These are phyloP conservation scores for Andricus quercusramuli DNA, from an alignment of 2,888 invertebrate species.

Conservation along the genomic window DNA sequence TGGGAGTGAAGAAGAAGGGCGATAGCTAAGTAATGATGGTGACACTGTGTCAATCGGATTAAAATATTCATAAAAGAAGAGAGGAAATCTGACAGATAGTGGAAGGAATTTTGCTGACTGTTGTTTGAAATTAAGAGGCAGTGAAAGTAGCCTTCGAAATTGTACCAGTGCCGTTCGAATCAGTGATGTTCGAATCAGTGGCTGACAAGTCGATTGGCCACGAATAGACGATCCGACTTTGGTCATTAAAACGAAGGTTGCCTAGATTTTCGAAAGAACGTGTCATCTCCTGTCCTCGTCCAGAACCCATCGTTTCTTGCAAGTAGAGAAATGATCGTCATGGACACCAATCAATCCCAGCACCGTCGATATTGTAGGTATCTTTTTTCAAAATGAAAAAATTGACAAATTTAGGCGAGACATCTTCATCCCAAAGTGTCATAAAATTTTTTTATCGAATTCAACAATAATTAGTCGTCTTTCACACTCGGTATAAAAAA, in stretches of 20 bases:
- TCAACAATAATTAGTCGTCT: background rate
- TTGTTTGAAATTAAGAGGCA: conserved; percentile 52
- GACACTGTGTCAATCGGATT: conserved; percentile 47
- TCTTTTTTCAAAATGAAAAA: background rate
- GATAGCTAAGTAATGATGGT: conserved; percentile 14
- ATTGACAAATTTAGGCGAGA: background rate
- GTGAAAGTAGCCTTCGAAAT: conserved; percentile 65
- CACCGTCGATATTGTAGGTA: conserved; percentile 72
- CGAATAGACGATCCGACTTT: conserved; percentile 56
- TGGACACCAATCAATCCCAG: conserved; percentile 68
- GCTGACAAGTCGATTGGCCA: conserved; percentile 47
- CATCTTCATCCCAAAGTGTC: too few relatives aligned
- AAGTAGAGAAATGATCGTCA: conserved; percentile 69
- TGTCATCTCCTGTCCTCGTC: conserved; percentile 57
- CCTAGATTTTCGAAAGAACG: conserved; percentile 63
- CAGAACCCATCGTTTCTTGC: conserved; percentile 46
- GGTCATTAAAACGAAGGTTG: conserved; percentile 67
- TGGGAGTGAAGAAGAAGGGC: conserved; percentile 40
- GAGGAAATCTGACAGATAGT: conserved; percentile 48
- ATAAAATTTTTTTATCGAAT: too few relatives aligned
- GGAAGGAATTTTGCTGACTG: conserved; percentile 52
- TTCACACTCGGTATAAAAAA: too few relatives aligned
- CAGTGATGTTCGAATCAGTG: conserved; percentile 53
- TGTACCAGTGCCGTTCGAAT: conserved; percentile 47
- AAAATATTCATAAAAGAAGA: conserved; percentile 50